A percentile compares a stretch with the other conserved stretches of the same genome.
Evolutionary conservation across 2,113 vertebrate genomes (phyloP).

Genomic region (Tamias sibiricus): DNA sequence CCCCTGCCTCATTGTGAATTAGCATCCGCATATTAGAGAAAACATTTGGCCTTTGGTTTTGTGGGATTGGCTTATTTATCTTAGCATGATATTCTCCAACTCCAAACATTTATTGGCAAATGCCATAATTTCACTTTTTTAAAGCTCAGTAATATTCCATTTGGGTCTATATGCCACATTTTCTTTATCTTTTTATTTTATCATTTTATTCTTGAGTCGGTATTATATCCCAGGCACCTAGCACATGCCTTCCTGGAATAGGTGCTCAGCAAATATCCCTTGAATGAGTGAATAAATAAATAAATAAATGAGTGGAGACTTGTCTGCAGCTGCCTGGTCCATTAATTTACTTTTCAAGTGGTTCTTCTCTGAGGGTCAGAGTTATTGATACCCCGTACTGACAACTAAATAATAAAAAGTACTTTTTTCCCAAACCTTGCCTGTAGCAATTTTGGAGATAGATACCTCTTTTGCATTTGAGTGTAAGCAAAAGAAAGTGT

Average conservation of each 20-base stretch:
- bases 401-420: background rate
- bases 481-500: background rate
- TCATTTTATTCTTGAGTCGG: background rate
- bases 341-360: background rate
- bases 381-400: background rate
- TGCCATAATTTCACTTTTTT: too few relatives aligned
- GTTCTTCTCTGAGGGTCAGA: background rate
- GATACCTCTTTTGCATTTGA: background rate
- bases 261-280: background rate
- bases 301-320: background rate
- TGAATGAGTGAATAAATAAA: background rate
- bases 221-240: background rate
- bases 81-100: too few relatives aligned
- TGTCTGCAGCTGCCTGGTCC: background rate
- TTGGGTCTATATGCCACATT: too few relatives aligned
- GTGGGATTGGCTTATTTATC: too few relatives aligned
- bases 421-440: background rate
- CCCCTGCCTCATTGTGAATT: too few relatives aligned
- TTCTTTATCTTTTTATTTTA: too few relatives aligned
- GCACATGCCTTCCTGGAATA: background rate
- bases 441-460: background rate
- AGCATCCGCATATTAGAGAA: too few relatives aligned
- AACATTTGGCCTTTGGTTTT: too few relatives aligned
- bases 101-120: too few relatives aligned
- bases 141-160: too few relatives aligned